Evolutionary conservation across 2,888 invertebrate genomes (phyloP).

Genomic region (Atethmia centrago): DNA sequence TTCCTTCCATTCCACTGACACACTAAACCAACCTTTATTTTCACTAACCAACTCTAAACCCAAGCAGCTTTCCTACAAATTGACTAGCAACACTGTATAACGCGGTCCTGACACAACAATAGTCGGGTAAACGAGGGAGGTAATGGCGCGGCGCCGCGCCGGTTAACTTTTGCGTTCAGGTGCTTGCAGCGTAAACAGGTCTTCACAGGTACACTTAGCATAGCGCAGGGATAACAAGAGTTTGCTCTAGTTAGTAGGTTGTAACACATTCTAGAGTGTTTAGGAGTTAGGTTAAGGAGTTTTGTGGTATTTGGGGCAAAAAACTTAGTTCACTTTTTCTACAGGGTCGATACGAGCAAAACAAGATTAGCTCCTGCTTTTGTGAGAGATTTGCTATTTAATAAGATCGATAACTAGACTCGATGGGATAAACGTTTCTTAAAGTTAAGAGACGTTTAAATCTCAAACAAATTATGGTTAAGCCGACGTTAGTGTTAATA

Average conservation of each 20-base stretch:
- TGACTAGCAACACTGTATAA: slow-evolving; percentile 46
- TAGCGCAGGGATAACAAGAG: neutral
- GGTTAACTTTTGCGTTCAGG: slow-evolving; percentile 77
- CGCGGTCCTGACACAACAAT: slow-evolving; percentile 67
- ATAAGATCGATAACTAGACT: neutral
- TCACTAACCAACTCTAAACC: neutral
- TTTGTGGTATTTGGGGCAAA: too few species aligned
- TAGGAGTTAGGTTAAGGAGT: neutral
- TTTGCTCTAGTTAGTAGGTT: neutral
- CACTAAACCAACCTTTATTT: neutral
- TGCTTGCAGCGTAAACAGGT: slow-evolving; percentile 72
- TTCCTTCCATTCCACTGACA: neutral
- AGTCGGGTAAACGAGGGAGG: slow-evolving; percentile 78
- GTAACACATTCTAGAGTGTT: slow-evolving; percentile 7
- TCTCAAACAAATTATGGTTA: neutral
- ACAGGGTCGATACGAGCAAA: too few species aligned
- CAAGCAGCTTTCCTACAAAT: neutral
- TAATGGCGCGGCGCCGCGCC: slow-evolving; percentile 80
- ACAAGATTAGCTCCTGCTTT: too few species aligned
- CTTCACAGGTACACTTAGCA: slow-evolving; percentile 43
- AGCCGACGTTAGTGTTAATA: too few species aligned
- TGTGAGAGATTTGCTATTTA: neutral
- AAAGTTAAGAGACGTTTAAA: neutral
- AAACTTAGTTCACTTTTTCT: neutral
- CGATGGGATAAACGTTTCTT: too few species aligned